Evolutionary conservation across 2,797 vertebrate genomes (phyloP).

Genomic region (Halcyon smyrnensis): DNA sequence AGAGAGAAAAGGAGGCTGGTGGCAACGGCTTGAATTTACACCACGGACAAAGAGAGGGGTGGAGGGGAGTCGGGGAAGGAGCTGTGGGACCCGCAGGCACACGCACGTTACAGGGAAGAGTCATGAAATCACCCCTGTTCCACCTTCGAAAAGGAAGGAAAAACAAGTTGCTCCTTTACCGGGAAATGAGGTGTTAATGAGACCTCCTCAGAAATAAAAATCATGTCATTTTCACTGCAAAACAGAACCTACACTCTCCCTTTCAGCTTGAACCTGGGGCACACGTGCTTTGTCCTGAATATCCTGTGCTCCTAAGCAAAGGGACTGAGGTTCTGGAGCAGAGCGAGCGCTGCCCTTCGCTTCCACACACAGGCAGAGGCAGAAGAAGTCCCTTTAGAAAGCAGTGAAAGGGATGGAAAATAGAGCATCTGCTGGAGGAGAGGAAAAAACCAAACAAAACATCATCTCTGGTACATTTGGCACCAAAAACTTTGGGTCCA

Average conservation of each 20-base stretch:
- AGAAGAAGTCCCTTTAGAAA: background rate
- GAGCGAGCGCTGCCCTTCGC: background rate
- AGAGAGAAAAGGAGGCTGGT: conserved; percentile 27
- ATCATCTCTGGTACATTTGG: background rate
- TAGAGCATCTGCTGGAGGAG: background rate
- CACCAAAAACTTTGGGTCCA: background rate
- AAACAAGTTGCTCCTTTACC: background rate
- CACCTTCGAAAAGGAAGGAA: background rate
- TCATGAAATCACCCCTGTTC: background rate
- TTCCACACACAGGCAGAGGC: background rate
- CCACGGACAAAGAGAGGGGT: background rate
- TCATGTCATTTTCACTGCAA: background rate
- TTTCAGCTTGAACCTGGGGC: background rate
- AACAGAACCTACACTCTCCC: background rate
- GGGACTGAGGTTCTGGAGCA: fast-evolving
- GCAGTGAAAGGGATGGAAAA: background rate
- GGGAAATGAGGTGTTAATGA: conserved; percentile 10
- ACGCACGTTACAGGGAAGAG: background rate
- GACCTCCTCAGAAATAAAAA: background rate
- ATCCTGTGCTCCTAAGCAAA: background rate
- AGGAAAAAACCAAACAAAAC: background rate
- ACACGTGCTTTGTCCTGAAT: background rate
- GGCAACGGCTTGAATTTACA: conserved; percentile 29
- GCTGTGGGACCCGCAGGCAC: background rate
- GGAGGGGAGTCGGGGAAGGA: background rate